These are phyloP conservation scores for Corythoichthys intestinalis DNA, from an alignment of 2,113 vertebrate species.

Conservation along the genomic window DNA sequence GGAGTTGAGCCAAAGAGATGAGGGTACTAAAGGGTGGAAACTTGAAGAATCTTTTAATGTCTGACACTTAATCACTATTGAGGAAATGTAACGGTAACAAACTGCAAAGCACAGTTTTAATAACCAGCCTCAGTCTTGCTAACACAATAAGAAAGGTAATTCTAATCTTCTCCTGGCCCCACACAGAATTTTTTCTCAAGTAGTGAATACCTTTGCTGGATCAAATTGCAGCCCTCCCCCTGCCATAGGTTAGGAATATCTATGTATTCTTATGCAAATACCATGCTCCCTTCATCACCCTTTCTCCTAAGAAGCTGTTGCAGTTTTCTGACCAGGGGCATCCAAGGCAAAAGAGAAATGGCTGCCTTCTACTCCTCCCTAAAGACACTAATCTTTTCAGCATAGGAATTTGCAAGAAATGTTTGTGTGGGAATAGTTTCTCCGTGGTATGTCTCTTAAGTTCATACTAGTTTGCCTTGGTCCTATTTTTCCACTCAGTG, in stretches of 20 bases:
- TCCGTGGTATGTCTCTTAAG: conserved; percentile 39
- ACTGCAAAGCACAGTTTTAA: conserved; percentile 39
- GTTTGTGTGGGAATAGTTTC: conserved; percentile 54
- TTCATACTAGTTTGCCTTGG: conserved; percentile 13
- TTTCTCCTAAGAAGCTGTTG: conserved; percentile 32
- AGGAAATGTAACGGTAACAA: conserved; percentile 45
- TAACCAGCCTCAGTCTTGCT: conserved; percentile 27
- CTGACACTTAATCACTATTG: conserved; percentile 58
- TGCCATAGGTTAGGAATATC: conserved; percentile 30
- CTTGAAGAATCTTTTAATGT: conserved; percentile 61
- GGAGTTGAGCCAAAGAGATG: conserved; percentile 41
- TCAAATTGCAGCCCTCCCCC: conserved; percentile 39
- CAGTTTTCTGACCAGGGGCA: conserved; percentile 51
- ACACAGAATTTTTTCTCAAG: conserved; percentile 51
- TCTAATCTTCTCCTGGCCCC: conserved; percentile 53
- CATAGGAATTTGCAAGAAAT: conserved; percentile 50
- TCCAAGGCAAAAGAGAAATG: conserved; percentile 54
- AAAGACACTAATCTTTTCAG: conserved; percentile 50
- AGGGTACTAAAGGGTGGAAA: conserved; percentile 52
- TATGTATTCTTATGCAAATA: conserved; percentile 70
- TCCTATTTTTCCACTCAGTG: neutral
- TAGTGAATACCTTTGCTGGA: conserved; percentile 47
- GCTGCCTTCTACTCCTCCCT: conserved; percentile 34
- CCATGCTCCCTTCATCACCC: conserved; percentile 18
- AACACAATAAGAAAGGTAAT: conserved; percentile 49